Percentiles rank a stretch among this genome's conserved stretches.
Conservation (phyloP, 30 jellyfish, hydroid and myxozoan genomes). For the Calvadosia cruxmelitensis region DNA sequence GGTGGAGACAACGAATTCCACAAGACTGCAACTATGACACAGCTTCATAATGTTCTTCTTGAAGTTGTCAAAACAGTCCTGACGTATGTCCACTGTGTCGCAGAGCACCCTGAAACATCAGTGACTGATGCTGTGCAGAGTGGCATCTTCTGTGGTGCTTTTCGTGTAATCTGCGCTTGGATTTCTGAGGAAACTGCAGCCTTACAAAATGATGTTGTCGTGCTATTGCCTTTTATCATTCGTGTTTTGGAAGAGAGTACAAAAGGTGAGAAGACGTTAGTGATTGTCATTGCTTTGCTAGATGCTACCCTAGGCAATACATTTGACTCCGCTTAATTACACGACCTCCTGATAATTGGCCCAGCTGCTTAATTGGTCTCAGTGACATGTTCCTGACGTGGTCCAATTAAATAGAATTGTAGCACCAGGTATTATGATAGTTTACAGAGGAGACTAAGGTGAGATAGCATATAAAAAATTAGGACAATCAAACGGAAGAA, state of each 20-base stretch:
- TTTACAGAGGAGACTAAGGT: too few relatives aligned
- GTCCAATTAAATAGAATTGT: too few relatives aligned
- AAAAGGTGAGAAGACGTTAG: background rate
- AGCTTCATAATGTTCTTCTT: background rate
- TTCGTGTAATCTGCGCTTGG: slow-evolving; percentile 1
- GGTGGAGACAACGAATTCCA: background rate
- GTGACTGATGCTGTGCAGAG: background rate
- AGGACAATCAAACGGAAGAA: too few relatives aligned
- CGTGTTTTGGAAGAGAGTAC: background rate
- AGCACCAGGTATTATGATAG: too few relatives aligned
- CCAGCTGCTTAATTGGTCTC: too few relatives aligned
- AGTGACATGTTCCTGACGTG: too few relatives aligned
- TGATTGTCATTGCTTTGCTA: too few relatives aligned
- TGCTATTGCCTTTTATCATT: background rate
- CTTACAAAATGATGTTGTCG: background rate
- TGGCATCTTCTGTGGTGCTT: background rate
- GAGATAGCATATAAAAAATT: too few relatives aligned
- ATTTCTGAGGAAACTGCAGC: background rate
- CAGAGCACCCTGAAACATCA: background rate
- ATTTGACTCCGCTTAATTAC: too few relatives aligned
- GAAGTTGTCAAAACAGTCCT: background rate
- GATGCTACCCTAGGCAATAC: too few relatives aligned
- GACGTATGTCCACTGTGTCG: too few relatives aligned
- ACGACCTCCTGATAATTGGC: too few relatives aligned
- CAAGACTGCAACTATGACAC: background rate